Percentiles rank a stretch among this genome's conserved stretches.
Evolutionary conservation across 2,797 vertebrate genomes (phyloP).

Genomic region (Pseudomugil tenellus): DNA sequence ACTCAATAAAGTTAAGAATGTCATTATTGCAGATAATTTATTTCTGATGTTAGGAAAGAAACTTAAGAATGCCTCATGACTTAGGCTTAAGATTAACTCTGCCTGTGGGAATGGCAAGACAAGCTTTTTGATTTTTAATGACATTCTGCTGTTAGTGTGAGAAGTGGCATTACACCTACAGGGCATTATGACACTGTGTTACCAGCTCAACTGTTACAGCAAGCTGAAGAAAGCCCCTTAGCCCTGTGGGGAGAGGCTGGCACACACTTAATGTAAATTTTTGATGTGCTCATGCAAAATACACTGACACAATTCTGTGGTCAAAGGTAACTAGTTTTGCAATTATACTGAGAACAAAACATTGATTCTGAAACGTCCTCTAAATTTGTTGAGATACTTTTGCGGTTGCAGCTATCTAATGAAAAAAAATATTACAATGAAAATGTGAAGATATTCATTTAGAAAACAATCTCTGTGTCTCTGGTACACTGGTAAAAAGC

Average conservation of each 20-base stretch:
- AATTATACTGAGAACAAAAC: constrained; percentile 14
- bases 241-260: constrained; percentile 7
- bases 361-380: not conserved
- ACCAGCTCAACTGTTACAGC: constrained; percentile 40
- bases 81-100: constrained; percentile 40
- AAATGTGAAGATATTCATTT: constrained; percentile 54
- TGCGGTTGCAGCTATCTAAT: constrained; percentile 31
- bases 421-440: constrained; percentile 37
- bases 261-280: constrained; percentile 8
- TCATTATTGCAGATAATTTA: constrained; percentile 38
- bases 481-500: constrained; percentile 25
- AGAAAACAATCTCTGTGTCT: constrained; percentile 25
- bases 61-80: constrained; percentile 35
- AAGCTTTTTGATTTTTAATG: constrained; percentile 51
- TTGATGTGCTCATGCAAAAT: not conserved
- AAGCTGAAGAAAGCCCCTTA: constrained; percentile 15
- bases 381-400: constrained; percentile 8
- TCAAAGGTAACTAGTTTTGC: not conserved
- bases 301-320: constrained; percentile 1
- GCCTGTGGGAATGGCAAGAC: constrained; percentile 50
- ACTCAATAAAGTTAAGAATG: constrained; percentile 30
- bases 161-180: constrained; percentile 38
- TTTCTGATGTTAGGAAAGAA: constrained; percentile 40
- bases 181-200: constrained; percentile 38
- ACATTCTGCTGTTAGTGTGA: constrained; percentile 45